Percentiles rank a stretch among this genome's conserved stretches.
These are phyloP conservation scores for Ceyx melanurus DNA, from an alignment of 2,113 vertebrate genomes.

Conservation along the genomic window DNA sequence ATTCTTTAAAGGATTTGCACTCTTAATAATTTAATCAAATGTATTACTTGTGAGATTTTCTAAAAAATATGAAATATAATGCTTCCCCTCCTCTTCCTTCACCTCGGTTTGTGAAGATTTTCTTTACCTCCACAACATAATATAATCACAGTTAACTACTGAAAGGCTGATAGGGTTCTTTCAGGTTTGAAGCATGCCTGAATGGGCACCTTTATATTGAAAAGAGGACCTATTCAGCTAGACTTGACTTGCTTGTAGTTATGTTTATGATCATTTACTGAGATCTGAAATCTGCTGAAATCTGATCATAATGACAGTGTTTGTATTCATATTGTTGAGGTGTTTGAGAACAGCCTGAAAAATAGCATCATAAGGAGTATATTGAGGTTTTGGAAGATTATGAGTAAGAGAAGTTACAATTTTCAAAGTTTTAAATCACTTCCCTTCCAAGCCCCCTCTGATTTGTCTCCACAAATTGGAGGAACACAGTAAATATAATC, in stretches of 20 bases:
- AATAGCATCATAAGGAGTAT: not conserved
- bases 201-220: not conserved
- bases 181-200: not conserved
- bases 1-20: not conserved
- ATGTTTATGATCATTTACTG: not conserved
- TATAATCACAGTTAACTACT: not conserved
- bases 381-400: not conserved
- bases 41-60: not conserved
- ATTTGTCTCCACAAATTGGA: not conserved
- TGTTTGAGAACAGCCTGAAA: not conserved
- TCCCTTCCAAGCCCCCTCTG: not conserved
- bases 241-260: not conserved
- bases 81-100: rapidly evolving
- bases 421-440: not conserved
- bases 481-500: not conserved
- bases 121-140: not conserved
- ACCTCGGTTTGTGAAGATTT: not conserved
- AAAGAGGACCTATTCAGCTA: not conserved
- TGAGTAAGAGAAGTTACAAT: not conserved
- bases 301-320: not conserved
- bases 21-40: not conserved
- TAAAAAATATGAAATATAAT: not conserved
- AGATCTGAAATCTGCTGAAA: not conserved
- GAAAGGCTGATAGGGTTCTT: not conserved
- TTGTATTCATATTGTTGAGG: not conserved